Percentiles rank a stretch among this genome's conserved stretches.
These are phyloP conservation scores for Zelleria hepariella DNA, from an alignment of 2,888 invertebrate species.

Conservation along the genomic window DNA sequence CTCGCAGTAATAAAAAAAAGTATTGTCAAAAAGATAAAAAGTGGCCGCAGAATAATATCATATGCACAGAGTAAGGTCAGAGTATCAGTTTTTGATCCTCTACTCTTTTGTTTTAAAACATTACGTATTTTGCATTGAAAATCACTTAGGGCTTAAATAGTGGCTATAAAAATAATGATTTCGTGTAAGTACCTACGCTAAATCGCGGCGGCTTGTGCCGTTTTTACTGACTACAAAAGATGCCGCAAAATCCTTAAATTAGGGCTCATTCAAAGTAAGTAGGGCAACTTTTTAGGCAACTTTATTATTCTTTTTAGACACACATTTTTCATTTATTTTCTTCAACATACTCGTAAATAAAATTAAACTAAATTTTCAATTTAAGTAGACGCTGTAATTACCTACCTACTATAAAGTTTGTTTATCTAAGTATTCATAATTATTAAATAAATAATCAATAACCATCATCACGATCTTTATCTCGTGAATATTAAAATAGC, in stretches of 20 bases:
- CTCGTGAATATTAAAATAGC: neutral
- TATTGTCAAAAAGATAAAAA: neutral
- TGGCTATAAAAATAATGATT: conserved; percentile 1
- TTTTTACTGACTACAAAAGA: conserved; percentile 10
- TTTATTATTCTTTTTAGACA: neutral
- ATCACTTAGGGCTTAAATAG: neutral
- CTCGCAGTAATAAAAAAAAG: neutral
- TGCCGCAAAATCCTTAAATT: conserved; percentile 20
- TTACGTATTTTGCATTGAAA: neutral
- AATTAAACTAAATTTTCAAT: neutral
- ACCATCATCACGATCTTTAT: neutral
- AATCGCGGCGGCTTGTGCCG: neutral
- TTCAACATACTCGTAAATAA: too few relatives aligned
- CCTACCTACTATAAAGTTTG: too few relatives aligned
- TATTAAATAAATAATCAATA: neutral
- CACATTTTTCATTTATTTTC: too few relatives aligned
- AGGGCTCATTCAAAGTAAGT: conserved; percentile 27
- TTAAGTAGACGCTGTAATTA: too few relatives aligned
- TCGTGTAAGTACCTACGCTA: conserved; percentile 1
- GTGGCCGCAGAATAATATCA: neutral
- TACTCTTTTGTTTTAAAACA: neutral
- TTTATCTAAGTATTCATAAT: neutral
- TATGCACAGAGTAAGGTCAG: neutral
- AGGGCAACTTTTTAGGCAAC: conserved; percentile 17
- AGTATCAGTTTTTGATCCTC: neutral